A percentile compares a stretch with the other conserved stretches of the same genome.
Conservation (phyloP, 2,888 invertebrate species). For the Platynereis dumerilii region DNA sequence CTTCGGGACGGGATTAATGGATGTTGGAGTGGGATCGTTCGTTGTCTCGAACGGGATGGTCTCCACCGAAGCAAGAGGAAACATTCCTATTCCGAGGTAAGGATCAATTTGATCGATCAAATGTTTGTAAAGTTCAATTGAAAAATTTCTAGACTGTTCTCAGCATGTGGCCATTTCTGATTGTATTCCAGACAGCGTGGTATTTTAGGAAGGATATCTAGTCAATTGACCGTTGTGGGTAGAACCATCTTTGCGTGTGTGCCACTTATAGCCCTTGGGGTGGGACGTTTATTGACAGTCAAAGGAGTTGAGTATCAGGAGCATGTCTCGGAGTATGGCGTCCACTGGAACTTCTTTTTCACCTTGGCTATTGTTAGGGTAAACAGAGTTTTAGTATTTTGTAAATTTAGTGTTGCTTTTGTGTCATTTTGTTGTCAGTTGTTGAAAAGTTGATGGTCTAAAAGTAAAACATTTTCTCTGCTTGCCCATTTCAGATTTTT, state of each 20-base stretch:
- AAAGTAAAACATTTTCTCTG: neutral
- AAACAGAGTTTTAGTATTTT: too few relatives aligned
- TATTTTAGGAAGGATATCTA: too few relatives aligned
- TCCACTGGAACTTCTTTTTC: conserved; percentile 98
- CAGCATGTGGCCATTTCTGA: too few relatives aligned
- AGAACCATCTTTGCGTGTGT: conserved; percentile 23
- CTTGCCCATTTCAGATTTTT: conserved; percentile 64
- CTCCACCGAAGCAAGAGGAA: conserved; percentile 52
- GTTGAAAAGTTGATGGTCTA: too few relatives aligned
- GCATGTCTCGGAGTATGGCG: conserved; percentile 91
- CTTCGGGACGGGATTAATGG: conserved; percentile 87
- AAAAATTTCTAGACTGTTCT: too few relatives aligned
- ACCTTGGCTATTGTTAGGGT: conserved; percentile 84
- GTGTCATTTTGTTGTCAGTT: too few relatives aligned
- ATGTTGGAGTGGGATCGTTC: conserved; percentile 90
- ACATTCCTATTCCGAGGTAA: conserved; percentile 27
- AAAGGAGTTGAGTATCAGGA: conserved; percentile 79
- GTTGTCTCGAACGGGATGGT: conserved; percentile 57
- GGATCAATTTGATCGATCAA: neutral
- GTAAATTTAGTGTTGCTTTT: too few relatives aligned
- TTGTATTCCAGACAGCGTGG: too few relatives aligned
- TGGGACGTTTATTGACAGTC: conserved; percentile 61
- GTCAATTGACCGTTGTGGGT: too few relatives aligned
- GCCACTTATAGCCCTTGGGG: conserved; percentile 64
- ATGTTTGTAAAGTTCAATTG: too few relatives aligned